These are phyloP conservation scores for Bergia puertoricense DNA, from an alignment of 92 coral and sea anemone species.

Conservation along the genomic window DNA sequence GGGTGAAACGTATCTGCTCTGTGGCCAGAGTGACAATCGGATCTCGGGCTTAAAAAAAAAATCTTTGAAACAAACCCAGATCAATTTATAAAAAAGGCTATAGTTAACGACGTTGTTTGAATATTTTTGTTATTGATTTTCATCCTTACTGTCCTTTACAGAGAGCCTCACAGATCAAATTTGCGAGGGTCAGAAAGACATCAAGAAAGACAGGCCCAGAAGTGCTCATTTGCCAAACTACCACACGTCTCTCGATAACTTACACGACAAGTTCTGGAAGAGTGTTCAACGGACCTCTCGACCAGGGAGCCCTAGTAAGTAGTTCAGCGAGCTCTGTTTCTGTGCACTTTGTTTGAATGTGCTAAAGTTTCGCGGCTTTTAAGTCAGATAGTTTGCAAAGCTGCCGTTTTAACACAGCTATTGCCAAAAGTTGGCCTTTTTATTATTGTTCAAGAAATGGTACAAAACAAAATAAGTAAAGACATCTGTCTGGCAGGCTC, in stretches of 20 bases:
- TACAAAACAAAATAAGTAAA: no score
- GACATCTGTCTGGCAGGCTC: no score
- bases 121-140: not conserved
- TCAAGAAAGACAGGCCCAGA: conserved; percentile 47
- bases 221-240: conserved; percentile 64
- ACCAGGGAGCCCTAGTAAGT: conserved; percentile 51
- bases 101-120: no score
- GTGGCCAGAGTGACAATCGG: not conserved
- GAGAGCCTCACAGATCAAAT: conserved; percentile 53
- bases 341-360: not conserved
- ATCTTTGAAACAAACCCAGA: not conserved
- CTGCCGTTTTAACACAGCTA: no score
- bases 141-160: not conserved
- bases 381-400: no score
- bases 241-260: conserved; percentile 75
- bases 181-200: conserved; percentile 6
- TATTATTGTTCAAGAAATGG: no score
- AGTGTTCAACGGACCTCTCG: conserved; percentile 75
- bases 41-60: no score
- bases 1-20: not conserved
- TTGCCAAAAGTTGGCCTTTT: no score
- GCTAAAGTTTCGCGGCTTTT: no score
- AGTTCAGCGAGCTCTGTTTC: not conserved
- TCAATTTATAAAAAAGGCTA: not conserved
- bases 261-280: conserved; percentile 86